phyloP scores from a whole-genome alignment of 2,888 invertebrate species.

The Seira ritae region DNA sequence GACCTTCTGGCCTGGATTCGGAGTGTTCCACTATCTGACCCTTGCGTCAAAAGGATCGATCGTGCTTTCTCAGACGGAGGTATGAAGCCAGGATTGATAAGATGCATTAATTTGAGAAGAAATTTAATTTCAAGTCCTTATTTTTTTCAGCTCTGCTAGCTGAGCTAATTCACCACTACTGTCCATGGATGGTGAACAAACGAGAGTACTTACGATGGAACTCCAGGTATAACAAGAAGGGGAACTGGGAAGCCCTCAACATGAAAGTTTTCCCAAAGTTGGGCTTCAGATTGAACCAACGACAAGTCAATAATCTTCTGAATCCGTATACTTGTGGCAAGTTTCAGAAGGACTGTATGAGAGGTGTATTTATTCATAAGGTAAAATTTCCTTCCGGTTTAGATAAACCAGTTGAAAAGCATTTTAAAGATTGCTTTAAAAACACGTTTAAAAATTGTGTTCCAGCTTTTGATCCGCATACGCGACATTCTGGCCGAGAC shows the following conservation, averaged over 20 bases:
- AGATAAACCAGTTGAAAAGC: background rate
- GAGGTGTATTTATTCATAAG: conserved; percentile 49
- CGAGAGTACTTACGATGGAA: conserved; percentile 37
- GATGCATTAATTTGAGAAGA: background rate
- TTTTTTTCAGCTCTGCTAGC: conserved; percentile 38
- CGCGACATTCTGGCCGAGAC: conserved; percentile 16
- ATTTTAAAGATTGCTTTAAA: conserved; percentile 14
- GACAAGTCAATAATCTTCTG: conserved; percentile 38
- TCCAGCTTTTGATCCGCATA: conserved; percentile 21
- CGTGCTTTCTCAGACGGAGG: conserved; percentile 60
- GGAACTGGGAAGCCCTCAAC: conserved; percentile 57
- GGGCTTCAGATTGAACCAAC: conserved; percentile 41
- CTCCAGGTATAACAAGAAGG: conserved; percentile 42
- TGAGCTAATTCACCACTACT: conserved; percentile 52
- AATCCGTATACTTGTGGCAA: conserved; percentile 56
- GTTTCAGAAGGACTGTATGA: conserved; percentile 33
- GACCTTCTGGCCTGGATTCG: conserved; percentile 49
- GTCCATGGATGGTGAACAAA: conserved; percentile 38
- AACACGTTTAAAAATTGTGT: background rate
- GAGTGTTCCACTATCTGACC: conserved; percentile 45
- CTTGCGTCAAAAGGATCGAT: conserved; percentile 39
- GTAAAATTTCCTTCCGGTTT: conserved; percentile 7
- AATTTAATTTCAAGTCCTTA: background rate
- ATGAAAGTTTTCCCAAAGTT: conserved; percentile 53
- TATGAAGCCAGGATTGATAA: background rate